These are phyloP conservation scores for Peromyscus maniculatus DNA, from an alignment of 2,113 vertebrate genomes.

Conservation along the genomic window DNA sequence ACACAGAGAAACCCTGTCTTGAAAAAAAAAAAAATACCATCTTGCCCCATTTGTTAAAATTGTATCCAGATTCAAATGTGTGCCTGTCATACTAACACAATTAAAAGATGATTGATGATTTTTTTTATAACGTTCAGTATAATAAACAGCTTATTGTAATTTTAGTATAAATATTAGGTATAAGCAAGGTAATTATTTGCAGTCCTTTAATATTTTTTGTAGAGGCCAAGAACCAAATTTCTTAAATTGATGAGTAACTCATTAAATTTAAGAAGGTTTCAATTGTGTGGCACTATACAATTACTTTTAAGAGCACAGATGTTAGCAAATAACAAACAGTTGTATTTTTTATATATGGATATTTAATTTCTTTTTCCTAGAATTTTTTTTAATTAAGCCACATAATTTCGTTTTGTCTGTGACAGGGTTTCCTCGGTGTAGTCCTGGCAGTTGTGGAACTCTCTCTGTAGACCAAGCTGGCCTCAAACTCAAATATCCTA, in stretches of 20 bases:
- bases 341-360: not conserved
- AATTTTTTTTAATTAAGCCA: not conserved
- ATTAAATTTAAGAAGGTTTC: constrained; percentile 5
- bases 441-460: not conserved
- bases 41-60: not conserved
- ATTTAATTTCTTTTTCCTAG: not conserved
- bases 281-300: not conserved
- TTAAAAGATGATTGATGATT: not conserved
- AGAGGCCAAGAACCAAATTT: not conserved
- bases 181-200: not conserved
- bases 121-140: not conserved
- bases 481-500: not conserved
- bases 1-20: too few species aligned
- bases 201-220: not conserved
- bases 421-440: not conserved
- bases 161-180: not conserved
- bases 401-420: not conserved
- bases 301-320: not conserved
- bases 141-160: not conserved
- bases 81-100: not conserved
- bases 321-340: not conserved
- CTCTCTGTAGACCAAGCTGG: not conserved
- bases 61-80: not conserved
- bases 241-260: not conserved
- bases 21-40: too few species aligned